Base-by-base conservation (phyloP, 2,888 invertebrate species). In the Tenodera sinensis region DNA sequence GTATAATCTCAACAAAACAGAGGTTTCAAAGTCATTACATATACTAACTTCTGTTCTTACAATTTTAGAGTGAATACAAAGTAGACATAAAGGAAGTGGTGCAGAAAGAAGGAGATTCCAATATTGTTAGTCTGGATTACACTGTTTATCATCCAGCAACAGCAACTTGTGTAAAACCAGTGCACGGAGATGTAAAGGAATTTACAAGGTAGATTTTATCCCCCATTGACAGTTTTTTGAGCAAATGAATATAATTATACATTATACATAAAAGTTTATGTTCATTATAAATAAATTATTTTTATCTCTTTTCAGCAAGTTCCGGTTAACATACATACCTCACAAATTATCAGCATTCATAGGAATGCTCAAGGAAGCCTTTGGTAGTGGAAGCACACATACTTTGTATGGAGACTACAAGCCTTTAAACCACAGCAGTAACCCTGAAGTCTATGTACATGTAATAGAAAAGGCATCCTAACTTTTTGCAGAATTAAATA, bases 241-340 rank as follows among this genome's bases (percentile, higher is more conserved):
- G 8, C 4, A 34, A 34, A 34, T 34, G 4, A 6, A 34, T 34
- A 34, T 4, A 6, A 3, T 34, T 0, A 34, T 8, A 34, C 4
- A 8, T 34, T 34, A 4, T 34, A 34, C 4, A 7, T 34, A 8
- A 34, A 34, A 6, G 34, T 34, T 34, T n/a, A 34, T 7, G 34
- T 34, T 34, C 34, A 4, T 30, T 34, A 34, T 34, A 34, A 34
- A 34, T 34, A 34, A 6, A 34, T 34, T 34, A 34, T 34, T 34
- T 34, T 34, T 4, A 42, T 25, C 83, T 42, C 20, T 93, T 93
- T 88, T 88, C 93, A 97, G 97, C 92, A 96, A 97, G 92, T 98
- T 98, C 93, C 95, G 98, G 2, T 94, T 98, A 54, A 98, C 97
- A 54, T 98, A 98, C 93, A 98, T 97, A 94, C 98, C 98, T 0